Evolutionary conservation across 2,797 vertebrate species (phyloP).

Genomic region (Peromyscus aztecus): DNA sequence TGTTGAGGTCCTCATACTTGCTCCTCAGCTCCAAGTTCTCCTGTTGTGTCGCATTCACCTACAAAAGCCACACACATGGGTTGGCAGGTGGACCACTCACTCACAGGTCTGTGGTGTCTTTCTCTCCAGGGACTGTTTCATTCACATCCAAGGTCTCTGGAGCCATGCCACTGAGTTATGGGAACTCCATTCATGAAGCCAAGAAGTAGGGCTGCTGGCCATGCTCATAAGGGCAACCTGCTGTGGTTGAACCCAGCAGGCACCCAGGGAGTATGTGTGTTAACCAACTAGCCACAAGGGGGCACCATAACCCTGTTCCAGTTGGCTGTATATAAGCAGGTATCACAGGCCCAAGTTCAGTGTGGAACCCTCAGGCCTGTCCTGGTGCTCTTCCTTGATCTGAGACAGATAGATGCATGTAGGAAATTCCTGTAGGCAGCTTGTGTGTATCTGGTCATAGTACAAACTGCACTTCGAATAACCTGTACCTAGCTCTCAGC

Average conservation of each 20-base stretch:
- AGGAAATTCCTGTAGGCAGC: neutral
- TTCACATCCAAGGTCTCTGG: neutral
- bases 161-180: neutral
- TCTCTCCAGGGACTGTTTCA: neutral
- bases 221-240: neutral
- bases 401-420: neutral
- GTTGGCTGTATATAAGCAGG: neutral
- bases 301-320: neutral
- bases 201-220: neutral
- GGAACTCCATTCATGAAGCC: neutral
- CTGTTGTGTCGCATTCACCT: slow-evolving; percentile 88
- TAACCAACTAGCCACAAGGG: neutral
- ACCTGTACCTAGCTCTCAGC: slow-evolving; percentile 87
- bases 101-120: neutral
- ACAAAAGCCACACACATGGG: neutral
- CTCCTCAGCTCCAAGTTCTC: slow-evolving; percentile 87
- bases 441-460: no score
- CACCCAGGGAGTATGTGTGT: neutral
- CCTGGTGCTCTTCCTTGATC: neutral
- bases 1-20: slow-evolving; percentile 87
- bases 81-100: neutral
- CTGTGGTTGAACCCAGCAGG: neutral
- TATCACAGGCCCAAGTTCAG: neutral
- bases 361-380: neutral
- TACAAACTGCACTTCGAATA: neutral